Evolutionary conservation across 23 tunicate genomes (phyloP).

Genomic region (Aplidium turbinatum): DNA sequence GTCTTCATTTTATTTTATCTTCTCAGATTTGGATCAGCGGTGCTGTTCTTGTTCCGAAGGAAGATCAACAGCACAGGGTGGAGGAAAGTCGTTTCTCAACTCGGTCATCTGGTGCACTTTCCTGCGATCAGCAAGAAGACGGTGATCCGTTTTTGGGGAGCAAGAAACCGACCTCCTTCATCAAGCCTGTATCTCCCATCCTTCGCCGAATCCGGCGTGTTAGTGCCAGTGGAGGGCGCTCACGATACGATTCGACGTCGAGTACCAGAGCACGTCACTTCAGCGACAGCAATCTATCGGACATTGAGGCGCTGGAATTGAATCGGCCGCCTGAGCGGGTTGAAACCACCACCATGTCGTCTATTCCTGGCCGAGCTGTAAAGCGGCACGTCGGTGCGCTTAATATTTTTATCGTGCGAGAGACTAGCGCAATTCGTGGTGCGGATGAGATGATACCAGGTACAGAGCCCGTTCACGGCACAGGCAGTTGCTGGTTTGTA

Average conservation of each 20-base stretch:
- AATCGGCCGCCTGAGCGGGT: background rate
- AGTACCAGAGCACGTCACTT: conserved; percentile 19
- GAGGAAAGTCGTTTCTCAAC: too few species aligned
- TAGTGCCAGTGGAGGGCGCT: background rate
- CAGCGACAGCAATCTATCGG: conserved; percentile 23
- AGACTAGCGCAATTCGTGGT: conserved; percentile 81
- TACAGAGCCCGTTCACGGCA: conserved; percentile 61
- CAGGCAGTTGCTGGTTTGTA: conserved; percentile 84
- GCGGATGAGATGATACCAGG: conserved; percentile 65
- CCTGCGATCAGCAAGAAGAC: too few species aligned
- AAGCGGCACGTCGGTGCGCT: conserved; percentile 51
- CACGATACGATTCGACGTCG: conserved; percentile 25
- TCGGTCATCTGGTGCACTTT: too few species aligned
- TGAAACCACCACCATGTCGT: conserved; percentile 16
- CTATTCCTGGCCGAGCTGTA: conserved; percentile 25
- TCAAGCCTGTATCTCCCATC: conserved; percentile 24
- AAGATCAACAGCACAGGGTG: too few species aligned
- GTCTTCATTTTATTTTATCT: too few species aligned
- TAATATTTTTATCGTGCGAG: conserved; percentile 80
- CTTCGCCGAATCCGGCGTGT: background rate
- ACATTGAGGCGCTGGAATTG: conserved; percentile 8
- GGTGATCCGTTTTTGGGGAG: too few species aligned
- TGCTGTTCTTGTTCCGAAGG: conserved; percentile 2
- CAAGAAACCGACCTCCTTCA: too few species aligned
- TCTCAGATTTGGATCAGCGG: conserved; percentile 37